Evolutionary conservation across 2,888 invertebrate species (phyloP), one percentile per base, ranked within the genome.

Genomic region (Pardosa pseudoannulata): DNA sequence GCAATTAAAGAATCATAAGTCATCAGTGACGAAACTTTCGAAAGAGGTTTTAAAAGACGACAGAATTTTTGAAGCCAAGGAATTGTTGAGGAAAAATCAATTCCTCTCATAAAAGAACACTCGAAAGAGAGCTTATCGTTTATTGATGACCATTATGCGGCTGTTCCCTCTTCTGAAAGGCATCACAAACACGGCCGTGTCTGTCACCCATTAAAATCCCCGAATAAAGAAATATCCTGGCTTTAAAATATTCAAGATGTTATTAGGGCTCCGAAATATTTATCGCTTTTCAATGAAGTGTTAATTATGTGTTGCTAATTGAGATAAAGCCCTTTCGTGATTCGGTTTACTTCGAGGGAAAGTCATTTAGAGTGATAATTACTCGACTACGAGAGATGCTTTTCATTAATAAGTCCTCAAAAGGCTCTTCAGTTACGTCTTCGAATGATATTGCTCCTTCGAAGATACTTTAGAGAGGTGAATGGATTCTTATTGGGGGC

Each of bases 251-350:
- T 80, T 80, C 80, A 80, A 80, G 67, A 72, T 31, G 71, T 56
- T 56, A 27, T 68, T 50, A 28, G 56, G 68, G 68, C 46, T n/a
- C 29, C 68, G 19, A 56, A 80, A 73, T 62, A 72, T 64, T 72
- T 46, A 72, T 72, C 71, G 46, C 50, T 73, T 13, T 36, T 72
- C 67, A 65, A 73, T 73, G 80, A 80, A 64, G 80, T 73, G 80
- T 80, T 80, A 80, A 73, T 80, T 73, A 73, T 73, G 80, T 73
- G 79, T 67, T 73, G 80, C 50, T 80, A 80, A 80, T 80, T 80
- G 80, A 67, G 72, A 73, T 80, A 73, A 80, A 67, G 65, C 50
- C 13, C n/a, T 68, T 50, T n/a, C 68, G 68, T 78, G 68, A 68
- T 68, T 56, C 50, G 7, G 68, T 39, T 73, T n/a, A 67, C 41